Percentiles rank a stretch among this genome's conserved stretches.
Conservation (phyloP, 2,113 vertebrate genomes). For the Redunca redunca region DNA sequence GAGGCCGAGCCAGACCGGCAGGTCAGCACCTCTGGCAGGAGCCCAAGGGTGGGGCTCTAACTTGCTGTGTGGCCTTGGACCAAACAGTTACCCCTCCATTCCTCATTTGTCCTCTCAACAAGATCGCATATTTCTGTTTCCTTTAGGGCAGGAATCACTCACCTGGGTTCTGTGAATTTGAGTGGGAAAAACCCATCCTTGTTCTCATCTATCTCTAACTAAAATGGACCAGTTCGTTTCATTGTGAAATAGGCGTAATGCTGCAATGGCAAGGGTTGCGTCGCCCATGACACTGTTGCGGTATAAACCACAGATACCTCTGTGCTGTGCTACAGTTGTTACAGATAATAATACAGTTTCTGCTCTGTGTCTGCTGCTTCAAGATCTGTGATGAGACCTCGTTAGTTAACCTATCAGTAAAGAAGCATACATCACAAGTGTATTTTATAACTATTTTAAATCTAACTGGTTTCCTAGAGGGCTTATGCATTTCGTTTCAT, state of each 20-base stretch:
- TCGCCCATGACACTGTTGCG: accelerated
- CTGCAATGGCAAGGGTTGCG: accelerated
- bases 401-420: accelerated
- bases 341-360: accelerated
- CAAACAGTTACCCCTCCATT: not conserved
- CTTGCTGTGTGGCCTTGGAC: not conserved
- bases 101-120: not conserved
- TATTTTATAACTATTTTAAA: not conserved
- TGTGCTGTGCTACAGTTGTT: accelerated
- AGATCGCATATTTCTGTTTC: accelerated
- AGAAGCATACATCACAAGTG: not conserved
- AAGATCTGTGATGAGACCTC: not conserved
- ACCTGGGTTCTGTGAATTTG: not conserved
- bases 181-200: too few species aligned
- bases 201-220: accelerated
- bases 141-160: not conserved
- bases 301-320: accelerated
- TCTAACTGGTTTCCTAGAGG: not conserved
- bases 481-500: accelerated
- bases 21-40: accelerated
- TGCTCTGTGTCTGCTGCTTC: accelerated
- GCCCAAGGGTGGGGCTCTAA: accelerated
- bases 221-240: not conserved
- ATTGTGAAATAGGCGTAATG: accelerated
- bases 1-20: accelerated